These are phyloP conservation scores for Echinometra lucunter DNA, from an alignment of 53 echinoderm and acorn worm genomes.

Conservation along the genomic window DNA sequence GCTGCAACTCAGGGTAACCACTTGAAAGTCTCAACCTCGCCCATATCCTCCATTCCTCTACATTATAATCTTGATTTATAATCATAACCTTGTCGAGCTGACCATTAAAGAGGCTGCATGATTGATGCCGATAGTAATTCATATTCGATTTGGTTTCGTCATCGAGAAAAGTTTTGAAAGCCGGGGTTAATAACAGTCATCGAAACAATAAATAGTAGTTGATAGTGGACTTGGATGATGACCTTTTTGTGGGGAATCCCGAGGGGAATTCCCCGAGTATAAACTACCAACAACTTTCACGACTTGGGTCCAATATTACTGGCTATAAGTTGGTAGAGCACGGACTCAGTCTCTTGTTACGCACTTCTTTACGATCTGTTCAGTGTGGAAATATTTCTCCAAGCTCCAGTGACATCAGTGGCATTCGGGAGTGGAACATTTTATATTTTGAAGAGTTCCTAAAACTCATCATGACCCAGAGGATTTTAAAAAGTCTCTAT, in stretches of 20 bases:
- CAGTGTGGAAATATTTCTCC: neutral
- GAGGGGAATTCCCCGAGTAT: neutral
- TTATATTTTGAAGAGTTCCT: neutral
- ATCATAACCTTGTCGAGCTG: neutral
- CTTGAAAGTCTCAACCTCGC: no score
- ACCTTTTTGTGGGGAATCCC: neutral
- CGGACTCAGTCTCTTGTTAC: no score
- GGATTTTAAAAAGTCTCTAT: neutral
- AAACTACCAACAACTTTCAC: no score
- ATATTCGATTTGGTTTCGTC: conserved; percentile 20
- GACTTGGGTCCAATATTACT: no score
- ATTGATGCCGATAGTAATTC: conserved; percentile 1
- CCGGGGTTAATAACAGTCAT: conserved; percentile 7
- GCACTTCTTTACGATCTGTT: no score
- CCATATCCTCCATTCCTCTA: neutral
- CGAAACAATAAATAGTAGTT: conserved; percentile 30
- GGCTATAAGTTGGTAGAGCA: no score
- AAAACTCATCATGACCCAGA: neutral
- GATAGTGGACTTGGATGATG: neutral
- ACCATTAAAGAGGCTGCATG: neutral
- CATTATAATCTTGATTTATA: neutral
- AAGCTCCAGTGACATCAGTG: neutral
- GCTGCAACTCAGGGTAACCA: no score
- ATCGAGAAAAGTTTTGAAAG: neutral
- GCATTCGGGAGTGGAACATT: neutral